Conservation (phyloP, 2,113 vertebrate species). For the Garra rufa region DNA sequence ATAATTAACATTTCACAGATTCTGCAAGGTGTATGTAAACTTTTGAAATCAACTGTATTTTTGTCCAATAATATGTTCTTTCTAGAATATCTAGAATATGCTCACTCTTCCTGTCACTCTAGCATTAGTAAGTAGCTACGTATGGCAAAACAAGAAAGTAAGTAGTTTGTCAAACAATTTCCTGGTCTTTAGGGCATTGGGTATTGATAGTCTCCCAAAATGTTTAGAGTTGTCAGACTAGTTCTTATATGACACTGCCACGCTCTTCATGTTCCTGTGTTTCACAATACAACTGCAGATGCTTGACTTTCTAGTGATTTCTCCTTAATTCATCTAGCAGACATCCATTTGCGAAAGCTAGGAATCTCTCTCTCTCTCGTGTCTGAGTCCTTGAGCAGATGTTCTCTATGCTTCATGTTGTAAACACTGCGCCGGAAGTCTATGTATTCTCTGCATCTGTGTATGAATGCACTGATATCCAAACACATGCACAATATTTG, state of each 20-base stretch:
- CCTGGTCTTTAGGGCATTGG: not conserved
- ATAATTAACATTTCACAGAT: too few species aligned
- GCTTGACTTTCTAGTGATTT: not conserved
- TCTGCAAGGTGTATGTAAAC: too few species aligned
- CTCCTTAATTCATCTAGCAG: not conserved
- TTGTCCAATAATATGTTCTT: too few species aligned
- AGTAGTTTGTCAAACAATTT: not conserved
- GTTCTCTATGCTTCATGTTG: not conserved
- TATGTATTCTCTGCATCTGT: not conserved
- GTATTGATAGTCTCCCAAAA: not conserved
- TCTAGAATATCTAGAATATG: too few species aligned
- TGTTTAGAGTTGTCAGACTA: not conserved
- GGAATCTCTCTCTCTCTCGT: not conserved
- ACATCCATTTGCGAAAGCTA: not conserved
- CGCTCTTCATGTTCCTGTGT: not conserved
- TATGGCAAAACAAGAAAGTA: not conserved
- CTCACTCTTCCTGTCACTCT: too few species aligned
- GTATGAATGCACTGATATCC: not conserved
- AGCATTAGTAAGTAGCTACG: too few species aligned
- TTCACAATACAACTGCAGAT: not conserved
- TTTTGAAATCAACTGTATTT: too few species aligned
- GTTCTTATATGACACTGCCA: not conserved
- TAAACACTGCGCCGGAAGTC: not conserved
- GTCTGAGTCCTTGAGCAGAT: not conserved
- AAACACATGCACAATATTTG: not conserved